phyloP scores from a whole-genome alignment of 2,888 invertebrate genomes.

The Tethea ocularis region DNA sequence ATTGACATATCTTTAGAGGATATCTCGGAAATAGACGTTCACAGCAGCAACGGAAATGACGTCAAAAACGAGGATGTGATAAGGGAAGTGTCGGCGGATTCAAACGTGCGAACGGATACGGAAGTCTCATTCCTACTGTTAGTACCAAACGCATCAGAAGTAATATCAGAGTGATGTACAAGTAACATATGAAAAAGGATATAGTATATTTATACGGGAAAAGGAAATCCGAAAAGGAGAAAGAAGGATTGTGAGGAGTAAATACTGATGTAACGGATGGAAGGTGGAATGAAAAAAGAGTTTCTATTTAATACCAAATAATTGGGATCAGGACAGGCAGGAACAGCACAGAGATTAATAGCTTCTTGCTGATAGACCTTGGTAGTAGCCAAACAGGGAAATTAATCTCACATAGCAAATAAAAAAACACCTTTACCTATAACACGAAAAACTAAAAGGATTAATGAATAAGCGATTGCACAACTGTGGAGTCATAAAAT shows the following conservation, averaged over 20 bases:
- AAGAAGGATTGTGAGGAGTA: too few relatives aligned
- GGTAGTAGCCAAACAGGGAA: too few relatives aligned
- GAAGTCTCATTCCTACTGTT: neutral
- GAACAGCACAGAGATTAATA: too few relatives aligned
- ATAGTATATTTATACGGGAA: too few relatives aligned
- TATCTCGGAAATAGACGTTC: neutral
- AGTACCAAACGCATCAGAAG: neutral
- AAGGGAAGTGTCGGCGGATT: constrained; percentile 1
- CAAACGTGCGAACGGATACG: neutral
- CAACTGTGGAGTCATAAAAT: constrained; percentile 5
- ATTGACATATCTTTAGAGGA: too few relatives aligned
- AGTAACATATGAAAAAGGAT: neutral
- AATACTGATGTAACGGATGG: too few relatives aligned
- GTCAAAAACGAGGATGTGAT: neutral
- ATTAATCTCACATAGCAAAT: too few relatives aligned
- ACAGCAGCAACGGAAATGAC: neutral
- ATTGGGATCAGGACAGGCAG: too few relatives aligned
- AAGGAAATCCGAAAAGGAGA: neutral
- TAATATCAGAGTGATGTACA: neutral
- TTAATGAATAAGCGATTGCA: constrained; percentile 4
- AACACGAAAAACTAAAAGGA: neutral
- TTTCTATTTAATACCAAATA: too few relatives aligned
- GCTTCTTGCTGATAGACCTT: too few relatives aligned
- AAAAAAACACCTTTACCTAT: too few relatives aligned
- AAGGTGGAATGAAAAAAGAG: too few relatives aligned